These are phyloP conservation scores for Adoxophyes honmai DNA, from an alignment of 1,140 invertebrate genomes.

Conservation along the genomic window DNA sequence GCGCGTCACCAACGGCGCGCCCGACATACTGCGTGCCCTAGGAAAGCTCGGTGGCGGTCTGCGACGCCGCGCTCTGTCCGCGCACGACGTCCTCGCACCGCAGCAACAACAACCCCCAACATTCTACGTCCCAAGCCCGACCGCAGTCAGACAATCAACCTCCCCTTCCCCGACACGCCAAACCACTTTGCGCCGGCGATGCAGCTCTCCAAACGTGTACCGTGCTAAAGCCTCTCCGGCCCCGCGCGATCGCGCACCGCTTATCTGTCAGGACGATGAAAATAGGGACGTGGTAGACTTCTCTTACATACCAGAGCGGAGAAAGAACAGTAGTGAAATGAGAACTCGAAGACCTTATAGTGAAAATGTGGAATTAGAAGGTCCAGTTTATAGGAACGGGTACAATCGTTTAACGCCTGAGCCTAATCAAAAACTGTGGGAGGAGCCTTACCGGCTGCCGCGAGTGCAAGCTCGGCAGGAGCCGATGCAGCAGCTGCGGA, in stretches of 20 bases:
- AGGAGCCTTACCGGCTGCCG: slow-evolving; percentile 61
- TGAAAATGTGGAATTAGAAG: slow-evolving; percentile 64
- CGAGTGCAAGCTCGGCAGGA: slow-evolving; percentile 60
- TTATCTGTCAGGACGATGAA: slow-evolving; percentile 59
- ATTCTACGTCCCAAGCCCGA: slow-evolving; percentile 84
- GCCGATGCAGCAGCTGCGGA: slow-evolving; percentile 54
- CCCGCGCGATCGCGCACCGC: slow-evolving; percentile 42
- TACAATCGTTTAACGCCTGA: slow-evolving; percentile 51
- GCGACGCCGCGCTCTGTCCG: slow-evolving; percentile 80
- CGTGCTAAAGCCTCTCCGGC: slow-evolving; percentile 45
- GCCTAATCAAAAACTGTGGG: slow-evolving; percentile 52
- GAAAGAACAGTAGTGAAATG: slow-evolving; percentile 46
- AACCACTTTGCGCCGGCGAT: slow-evolving; percentile 57
- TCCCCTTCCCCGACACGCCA: slow-evolving; percentile 57
- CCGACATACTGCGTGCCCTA: slow-evolving; percentile 81
- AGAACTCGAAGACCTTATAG: slow-evolving; percentile 67
- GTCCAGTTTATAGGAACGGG: slow-evolving; percentile 53
- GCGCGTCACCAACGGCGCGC: slow-evolving; percentile 79
- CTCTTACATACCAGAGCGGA: slow-evolving; percentile 47
- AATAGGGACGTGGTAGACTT: slow-evolving; percentile 61
- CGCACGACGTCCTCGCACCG: slow-evolving; percentile 80
- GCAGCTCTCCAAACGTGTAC: slow-evolving; percentile 73
- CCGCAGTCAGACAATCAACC: slow-evolving; percentile 44
- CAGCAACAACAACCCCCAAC: slow-evolving; percentile 75
- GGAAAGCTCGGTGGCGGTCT: slow-evolving; percentile 83